Base-by-base conservation (phyloP, 2,888 invertebrate species). In the Drosophila kambysellisi region DNA sequence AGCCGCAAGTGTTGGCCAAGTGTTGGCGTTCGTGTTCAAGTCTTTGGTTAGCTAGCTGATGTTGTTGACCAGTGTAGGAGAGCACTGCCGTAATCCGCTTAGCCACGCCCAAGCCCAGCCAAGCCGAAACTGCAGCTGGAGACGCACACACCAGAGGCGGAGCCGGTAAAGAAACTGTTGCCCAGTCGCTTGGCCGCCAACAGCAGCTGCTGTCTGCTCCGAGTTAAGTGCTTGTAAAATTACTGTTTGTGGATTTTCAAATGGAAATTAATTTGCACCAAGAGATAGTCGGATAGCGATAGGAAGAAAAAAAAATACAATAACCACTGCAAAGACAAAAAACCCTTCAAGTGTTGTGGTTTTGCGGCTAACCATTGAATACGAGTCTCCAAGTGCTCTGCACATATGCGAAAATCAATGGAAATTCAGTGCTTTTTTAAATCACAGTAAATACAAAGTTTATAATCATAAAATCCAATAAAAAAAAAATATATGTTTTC, bases 191-290 rank as follows among this genome's bases (percentile, higher is more conserved):
- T 43, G 71, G 29, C 48, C 58, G 57, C 58, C 56, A 53, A 56
- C 56, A 66, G 65, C 73, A 70, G 67, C 72, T 70, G 76, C 69
- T 81, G 56, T 39, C 69, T 63, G 61, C 75, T n/a, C 59, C 48
- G 62, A 82, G 81, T 70, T 84, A 87, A 87, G 84, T 84, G 89
- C 74, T 87, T 84, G 81, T 87, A 82, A 87, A 89, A 87, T 87
- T 81, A 81, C 79, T 78, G 77, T 86, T 88, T 88, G 88, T 78
- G 81, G 86, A 85, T 85, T 88, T 82, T 75, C 62, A 75, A 80
- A 75, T 85, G 71, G 72, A 86, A 88, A 88, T 82, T 86, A 82
- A 83, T 86, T 86, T 83, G 62, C 69, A 70, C 64, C 30, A 63
- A 59, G 69, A 62, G 35, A 65, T 43, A 46, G 59, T 46, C 43